Percentiles rank a stretch among this genome's conserved stretches.
Conservation (phyloP, 2,113 vertebrate genomes). For the Nasalis larvatus region DNA sequence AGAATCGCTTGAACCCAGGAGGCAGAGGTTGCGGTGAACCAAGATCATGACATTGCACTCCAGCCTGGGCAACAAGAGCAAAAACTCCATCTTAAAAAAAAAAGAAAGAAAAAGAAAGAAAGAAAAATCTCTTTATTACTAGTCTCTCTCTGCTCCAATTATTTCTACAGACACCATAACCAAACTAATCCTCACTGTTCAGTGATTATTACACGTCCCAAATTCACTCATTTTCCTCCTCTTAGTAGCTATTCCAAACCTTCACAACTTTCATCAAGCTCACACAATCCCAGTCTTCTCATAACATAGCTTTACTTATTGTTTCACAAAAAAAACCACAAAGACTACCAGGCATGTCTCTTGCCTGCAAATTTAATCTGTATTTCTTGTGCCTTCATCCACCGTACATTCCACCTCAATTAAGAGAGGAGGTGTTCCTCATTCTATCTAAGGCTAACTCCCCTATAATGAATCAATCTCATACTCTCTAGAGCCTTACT, state of each 20-base stretch:
- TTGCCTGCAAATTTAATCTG: neutral
- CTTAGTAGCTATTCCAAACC: neutral
- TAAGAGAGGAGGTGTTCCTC: neutral
- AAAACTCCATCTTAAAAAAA: too few species aligned
- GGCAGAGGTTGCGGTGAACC: too few species aligned
- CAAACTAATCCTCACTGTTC: slow-evolving; percentile 1
- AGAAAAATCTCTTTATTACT: neutral
- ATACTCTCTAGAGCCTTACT: neutral
- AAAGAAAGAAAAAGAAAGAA: neutral
- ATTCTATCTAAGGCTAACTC: neutral
- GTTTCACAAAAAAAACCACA: neutral
- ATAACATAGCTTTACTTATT: neutral
- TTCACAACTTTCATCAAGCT: slow-evolving; percentile 16
- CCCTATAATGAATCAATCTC: neutral
- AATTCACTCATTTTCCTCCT: neutral
- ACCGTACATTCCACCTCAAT: neutral
- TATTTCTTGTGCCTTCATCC: neutral
- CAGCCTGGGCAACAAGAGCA: too few species aligned
- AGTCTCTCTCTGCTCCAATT: neutral
- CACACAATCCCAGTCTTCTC: neutral
- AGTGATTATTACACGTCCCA: neutral
- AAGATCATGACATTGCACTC: too few species aligned
- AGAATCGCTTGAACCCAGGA: too few species aligned
- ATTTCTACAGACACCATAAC: slow-evolving; percentile 16
- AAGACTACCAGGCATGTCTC: neutral